These are phyloP conservation scores for Spea multiplicata DNA, from an alignment of 2,113 vertebrate genomes.

Conservation along the genomic window DNA sequence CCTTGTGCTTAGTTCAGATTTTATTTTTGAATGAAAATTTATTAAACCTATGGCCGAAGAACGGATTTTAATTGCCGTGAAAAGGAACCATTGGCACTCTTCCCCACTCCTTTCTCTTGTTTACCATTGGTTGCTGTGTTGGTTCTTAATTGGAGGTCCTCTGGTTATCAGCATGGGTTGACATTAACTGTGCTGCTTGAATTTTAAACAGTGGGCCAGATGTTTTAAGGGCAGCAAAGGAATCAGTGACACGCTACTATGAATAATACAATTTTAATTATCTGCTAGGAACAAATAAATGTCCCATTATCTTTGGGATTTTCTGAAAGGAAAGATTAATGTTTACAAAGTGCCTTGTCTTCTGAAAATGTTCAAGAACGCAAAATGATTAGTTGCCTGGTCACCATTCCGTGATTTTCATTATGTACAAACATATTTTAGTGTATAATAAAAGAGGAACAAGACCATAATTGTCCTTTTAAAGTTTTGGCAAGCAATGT, in stretches of 20 bases:
- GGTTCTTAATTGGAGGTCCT: conserved; percentile 59
- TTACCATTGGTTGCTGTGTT: conserved; percentile 54
- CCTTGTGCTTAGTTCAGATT: conserved; percentile 53
- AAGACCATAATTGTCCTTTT: not conserved
- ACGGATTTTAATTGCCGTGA: conserved; percentile 54
- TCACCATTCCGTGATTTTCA: conserved; percentile 43
- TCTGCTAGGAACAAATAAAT: conserved; percentile 55
- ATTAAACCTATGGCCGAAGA: conserved; percentile 56
- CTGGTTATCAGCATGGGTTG: conserved; percentile 56
- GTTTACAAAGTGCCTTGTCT: conserved; percentile 44
- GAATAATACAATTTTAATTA: conserved; percentile 58
- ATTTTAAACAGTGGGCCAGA: conserved; percentile 58
- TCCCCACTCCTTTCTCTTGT: conserved; percentile 48
- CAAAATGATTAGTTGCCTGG: conserved; percentile 36
- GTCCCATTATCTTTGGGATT: conserved; percentile 29
- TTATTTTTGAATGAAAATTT: conserved; percentile 61
- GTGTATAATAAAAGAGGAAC: not conserved
- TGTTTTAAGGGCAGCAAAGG: conserved; percentile 57
- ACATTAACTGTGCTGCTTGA: conserved; percentile 47
- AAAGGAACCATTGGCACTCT: conserved; percentile 51
- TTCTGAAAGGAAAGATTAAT: conserved; percentile 48
- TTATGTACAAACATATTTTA: conserved; percentile 14
- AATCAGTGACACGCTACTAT: conserved; percentile 48
- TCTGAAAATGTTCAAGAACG: conserved; percentile 22
- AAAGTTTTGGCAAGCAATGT: not conserved